Evolutionary conservation across 2,113 vertebrate genomes (phyloP).

Genomic region (Australoheros scitulus): DNA sequence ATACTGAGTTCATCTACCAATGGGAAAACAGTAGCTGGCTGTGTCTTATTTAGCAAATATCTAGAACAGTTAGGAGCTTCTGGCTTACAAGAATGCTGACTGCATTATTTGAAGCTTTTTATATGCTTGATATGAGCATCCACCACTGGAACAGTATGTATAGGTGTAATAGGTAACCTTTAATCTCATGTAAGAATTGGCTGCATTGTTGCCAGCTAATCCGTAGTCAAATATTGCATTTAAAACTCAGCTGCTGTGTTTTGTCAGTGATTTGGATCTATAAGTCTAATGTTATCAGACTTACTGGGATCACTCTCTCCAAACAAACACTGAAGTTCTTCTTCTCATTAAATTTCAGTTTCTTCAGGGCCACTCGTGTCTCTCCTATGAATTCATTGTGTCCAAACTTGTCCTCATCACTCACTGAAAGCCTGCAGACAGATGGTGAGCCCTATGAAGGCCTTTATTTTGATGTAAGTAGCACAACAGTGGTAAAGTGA

Average conservation of each 20-base stretch:
- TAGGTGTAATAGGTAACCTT: no score
- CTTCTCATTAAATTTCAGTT: constrained; percentile 90
- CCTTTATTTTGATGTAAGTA: neutral
- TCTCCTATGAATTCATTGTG: constrained; percentile 98
- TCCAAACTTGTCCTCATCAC: constrained; percentile 96
- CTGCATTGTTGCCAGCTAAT: no score
- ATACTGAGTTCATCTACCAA: neutral
- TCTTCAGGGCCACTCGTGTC: constrained; percentile 92
- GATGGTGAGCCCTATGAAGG: neutral
- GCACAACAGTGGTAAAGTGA: neutral
- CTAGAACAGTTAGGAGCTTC: neutral
- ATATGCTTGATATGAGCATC: no score
- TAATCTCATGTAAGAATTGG: no score
- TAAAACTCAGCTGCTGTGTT: no score
- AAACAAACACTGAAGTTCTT: constrained; percentile 95
- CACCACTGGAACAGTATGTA: no score
- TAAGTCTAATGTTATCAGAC: neutral
- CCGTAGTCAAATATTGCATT: no score
- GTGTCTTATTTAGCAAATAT: neutral
- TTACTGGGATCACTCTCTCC: constrained; percentile 90
- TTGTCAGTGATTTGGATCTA: neutral
- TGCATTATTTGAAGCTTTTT: no score
- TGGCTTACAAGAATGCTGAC: neutral
- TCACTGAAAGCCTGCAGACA: constrained; percentile 88
- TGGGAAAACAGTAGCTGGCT: neutral